Evolutionary conservation across 1,140 invertebrate genomes (phyloP).

Genomic region (Anastrepha ludens): DNA sequence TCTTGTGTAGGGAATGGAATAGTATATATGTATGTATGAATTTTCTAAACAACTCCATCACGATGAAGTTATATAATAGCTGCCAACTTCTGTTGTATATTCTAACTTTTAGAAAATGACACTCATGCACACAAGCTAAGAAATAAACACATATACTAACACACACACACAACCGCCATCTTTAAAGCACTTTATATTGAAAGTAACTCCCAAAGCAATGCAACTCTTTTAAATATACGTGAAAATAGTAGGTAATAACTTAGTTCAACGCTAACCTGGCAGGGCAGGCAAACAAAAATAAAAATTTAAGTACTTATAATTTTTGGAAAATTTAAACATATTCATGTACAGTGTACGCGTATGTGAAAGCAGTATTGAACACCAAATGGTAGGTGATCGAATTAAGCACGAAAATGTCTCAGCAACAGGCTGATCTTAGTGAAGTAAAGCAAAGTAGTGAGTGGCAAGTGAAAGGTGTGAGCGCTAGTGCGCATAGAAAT

Average conservation of each 20-base stretch:
- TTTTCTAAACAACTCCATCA: conserved; percentile 11
- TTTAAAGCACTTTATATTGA: neutral
- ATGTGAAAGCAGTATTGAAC: no score
- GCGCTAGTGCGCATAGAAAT: neutral
- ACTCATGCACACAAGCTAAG: neutral
- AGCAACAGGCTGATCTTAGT: no score
- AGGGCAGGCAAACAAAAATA: no score
- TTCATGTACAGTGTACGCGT: no score
- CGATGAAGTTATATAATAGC: neutral
- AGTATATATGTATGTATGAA: no score
- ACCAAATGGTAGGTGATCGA: no score
- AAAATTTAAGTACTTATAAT: no score
- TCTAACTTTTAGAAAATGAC: neutral
- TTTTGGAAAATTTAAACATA: no score
- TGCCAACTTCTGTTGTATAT: conserved; percentile 6
- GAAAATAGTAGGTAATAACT: no score
- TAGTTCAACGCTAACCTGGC: no score
- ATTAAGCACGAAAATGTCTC: no score
- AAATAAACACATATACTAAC: neutral
- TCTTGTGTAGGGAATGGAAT: no score
- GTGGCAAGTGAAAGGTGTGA: neutral
- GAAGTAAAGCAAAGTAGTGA: neutral
- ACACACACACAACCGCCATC: neutral
- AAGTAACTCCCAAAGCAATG: neutral
- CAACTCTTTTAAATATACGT: neutral